These are phyloP conservation scores for Mellivora capensis DNA, from an alignment of 2,113 vertebrate species.

Conservation along the genomic window DNA sequence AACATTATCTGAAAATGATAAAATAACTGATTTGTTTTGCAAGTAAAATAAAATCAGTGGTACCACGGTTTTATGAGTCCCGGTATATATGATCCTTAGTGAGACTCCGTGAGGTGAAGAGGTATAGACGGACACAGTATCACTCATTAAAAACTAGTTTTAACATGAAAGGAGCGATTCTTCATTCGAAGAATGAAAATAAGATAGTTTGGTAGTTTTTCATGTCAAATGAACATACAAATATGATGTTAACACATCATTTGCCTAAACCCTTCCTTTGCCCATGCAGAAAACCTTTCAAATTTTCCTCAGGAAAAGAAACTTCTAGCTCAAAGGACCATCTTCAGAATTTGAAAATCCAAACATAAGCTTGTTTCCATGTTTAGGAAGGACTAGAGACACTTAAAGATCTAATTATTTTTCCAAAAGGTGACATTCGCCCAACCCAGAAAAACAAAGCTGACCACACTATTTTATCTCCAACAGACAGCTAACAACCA, in stretches of 20 bases:
- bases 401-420: not conserved
- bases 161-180: not conserved
- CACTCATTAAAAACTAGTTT: not conserved
- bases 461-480: not conserved
- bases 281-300: not conserved
- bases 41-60: too few species aligned
- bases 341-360: not conserved
- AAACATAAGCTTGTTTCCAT: not conserved
- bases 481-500: not conserved
- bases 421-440: not conserved
- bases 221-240: not conserved
- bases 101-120: not conserved
- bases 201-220: not conserved
- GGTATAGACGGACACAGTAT: not conserved
- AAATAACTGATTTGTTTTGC: not conserved
- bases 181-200: not conserved
- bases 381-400: not conserved
- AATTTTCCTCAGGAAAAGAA: not conserved
- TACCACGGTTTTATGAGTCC: not conserved
- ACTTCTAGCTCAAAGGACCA: not conserved
- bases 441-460: not conserved
- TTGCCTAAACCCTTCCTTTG: not conserved
- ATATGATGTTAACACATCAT: not conserved
- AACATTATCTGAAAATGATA: not conserved
- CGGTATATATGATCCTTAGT: not conserved